Conservation (phyloP, 2,888 invertebrate genomes). For the Mesoligia furuncula region DNA sequence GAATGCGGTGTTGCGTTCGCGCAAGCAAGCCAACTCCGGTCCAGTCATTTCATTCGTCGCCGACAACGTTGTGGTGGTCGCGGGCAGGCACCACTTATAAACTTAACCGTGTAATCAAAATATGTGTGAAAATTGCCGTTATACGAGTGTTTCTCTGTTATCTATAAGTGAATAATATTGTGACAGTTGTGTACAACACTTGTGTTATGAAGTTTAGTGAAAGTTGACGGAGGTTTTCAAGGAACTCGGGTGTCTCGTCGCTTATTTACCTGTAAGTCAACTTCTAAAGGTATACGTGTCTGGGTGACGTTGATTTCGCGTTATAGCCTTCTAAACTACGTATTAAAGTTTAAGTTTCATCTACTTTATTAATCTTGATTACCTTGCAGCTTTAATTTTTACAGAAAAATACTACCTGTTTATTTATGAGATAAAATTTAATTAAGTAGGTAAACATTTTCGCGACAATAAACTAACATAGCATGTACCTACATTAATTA, state of each 20-base stretch:
- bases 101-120: slow-evolving; percentile 80
- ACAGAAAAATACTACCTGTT: slow-evolving; percentile 5
- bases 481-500: background rate
- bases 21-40: slow-evolving; percentile 80
- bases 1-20: slow-evolving; percentile 88
- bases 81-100: slow-evolving; percentile 71
- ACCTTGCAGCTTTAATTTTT: background rate
- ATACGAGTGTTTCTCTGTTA: slow-evolving; percentile 80
- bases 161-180: slow-evolving; percentile 83
- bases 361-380: background rate
- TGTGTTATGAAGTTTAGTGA: slow-evolving; percentile 88
- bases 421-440: background rate
- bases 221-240: slow-evolving; percentile 84
- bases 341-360: slow-evolving; percentile 30
- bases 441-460: background rate
- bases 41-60: slow-evolving; percentile 85
- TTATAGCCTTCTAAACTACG: slow-evolving; percentile 62
- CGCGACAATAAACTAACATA: background rate
- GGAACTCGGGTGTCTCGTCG: slow-evolving; percentile 82
- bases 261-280: slow-evolving; percentile 86
- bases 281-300: slow-evolving; percentile 83
- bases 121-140: slow-evolving; percentile 86
- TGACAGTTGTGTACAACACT: slow-evolving; percentile 80
- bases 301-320: slow-evolving; percentile 82
- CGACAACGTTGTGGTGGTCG: slow-evolving; percentile 77